Evolutionary conservation across 2,113 vertebrate genomes (phyloP), one percentile per base, ranked within the genome.

Genomic region (Rhizomys pruinosus): DNA sequence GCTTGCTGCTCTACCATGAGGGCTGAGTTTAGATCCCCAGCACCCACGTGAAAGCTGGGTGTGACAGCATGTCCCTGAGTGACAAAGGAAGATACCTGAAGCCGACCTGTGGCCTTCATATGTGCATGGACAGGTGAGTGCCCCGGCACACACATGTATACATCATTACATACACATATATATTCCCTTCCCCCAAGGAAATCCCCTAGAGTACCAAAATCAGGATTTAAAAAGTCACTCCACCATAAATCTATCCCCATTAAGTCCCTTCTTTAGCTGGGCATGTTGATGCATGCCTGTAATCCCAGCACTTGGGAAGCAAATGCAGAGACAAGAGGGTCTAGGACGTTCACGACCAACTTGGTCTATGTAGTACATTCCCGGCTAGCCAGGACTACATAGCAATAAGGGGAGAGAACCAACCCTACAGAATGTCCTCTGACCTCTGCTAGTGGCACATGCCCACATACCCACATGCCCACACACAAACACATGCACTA

Each of bases 181-280:
- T 29, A 63, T 2, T 27, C 42, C 17, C 27, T 7, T 39, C 39
- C 37, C 25, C 39, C 47, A 52, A 11, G 47, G 47, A 81, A 7
- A 44, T 64, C 80, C 47, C 47, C 47, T 52, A 32, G 44, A 44
- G 64, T 3, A 44, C 27, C 47, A 71, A 80, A 44, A 44, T 25
- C 29, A 84, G n/a, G 34, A 79, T 57, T 95, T 87, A 87, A 90
- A 87, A 73, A 80, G 80, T 8, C 27, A 44, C n/a, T 37, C 37
- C 32, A 25, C 59, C 69, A 76, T 52, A 52, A 52, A 52, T 11
- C 47, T 52, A 52, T 52, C 47, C 47, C 47, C 47, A 7, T 57
- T 72, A 52, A 66, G 52, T 71, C 16, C 42, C 42, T 32, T 42
- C 37, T 22, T 61, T 37, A 27, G 59, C 59, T 17, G 32, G 59